These are phyloP conservation scores for Eulimnadia texana DNA, from an alignment of 1,140 invertebrate species.

Conservation along the genomic window DNA sequence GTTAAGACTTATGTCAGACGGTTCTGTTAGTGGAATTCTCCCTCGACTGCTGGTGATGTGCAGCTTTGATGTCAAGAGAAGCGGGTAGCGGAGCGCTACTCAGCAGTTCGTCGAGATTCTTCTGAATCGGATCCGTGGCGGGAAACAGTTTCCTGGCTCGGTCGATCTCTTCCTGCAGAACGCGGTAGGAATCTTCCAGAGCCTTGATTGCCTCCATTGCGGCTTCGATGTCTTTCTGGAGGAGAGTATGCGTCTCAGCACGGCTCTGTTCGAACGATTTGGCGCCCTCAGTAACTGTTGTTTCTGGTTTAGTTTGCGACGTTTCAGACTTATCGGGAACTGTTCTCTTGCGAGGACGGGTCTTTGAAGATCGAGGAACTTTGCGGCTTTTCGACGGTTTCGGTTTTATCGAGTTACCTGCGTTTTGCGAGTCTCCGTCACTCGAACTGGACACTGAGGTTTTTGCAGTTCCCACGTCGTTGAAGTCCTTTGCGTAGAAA, in stretches of 20 bases:
- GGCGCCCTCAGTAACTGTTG: neutral
- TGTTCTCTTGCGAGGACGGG: neutral
- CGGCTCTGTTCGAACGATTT: neutral
- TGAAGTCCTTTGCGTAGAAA: neutral
- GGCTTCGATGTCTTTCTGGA: neutral
- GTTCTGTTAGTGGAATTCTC: no score
- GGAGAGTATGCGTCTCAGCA: neutral
- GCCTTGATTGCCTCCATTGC: slow-evolving; percentile 10
- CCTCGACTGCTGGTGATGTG: no score
- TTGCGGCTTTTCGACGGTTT: neutral
- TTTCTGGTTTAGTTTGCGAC: neutral
- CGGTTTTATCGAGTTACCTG: neutral
- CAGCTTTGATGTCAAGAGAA: no score
- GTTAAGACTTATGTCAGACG: no score
- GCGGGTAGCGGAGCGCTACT: neutral
- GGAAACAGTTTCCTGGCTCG: neutral
- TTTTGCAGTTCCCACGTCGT: neutral
- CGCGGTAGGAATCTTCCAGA: slow-evolving; percentile 7
- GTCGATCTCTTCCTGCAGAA: slow-evolving; percentile 8
- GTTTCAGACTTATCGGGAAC: neutral
- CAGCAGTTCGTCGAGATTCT: slow-evolving; percentile 3
- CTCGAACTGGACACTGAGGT: neutral
- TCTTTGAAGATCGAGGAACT: neutral
- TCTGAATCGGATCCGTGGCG: neutral
- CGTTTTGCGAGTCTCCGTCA: neutral